Base-by-base conservation (phyloP, 1,140 invertebrate genomes). In the Lucilia cuprina region DNA sequence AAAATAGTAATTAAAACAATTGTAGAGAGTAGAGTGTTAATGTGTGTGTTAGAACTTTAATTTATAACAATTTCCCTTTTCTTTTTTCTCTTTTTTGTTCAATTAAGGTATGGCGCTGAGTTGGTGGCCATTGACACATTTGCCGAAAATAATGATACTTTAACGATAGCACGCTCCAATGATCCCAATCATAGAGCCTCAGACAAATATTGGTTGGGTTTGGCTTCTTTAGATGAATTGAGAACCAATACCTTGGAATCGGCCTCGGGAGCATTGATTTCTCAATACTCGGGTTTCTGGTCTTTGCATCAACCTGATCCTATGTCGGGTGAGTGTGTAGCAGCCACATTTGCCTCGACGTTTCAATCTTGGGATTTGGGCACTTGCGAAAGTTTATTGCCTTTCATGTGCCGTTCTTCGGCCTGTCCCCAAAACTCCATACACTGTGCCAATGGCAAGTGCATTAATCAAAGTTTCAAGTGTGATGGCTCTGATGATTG, bases 401-500 rank as follows among this genome's bases (percentile, higher is more conserved):
- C 98, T 35, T 99, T 99, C 91, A 96, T 99, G 94, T 99, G 98
- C 90, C 94, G 96, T 87, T 93, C 96, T 13, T 94, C 93, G 84
- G 97, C 98, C n/a, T 99, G 98, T 92, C 96, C 98, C 70, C 93
- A 94, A 91, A 96, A 96, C 89, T 96, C 96, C 47, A 96, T 96
- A 91, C 96, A 97, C 91, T 98, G 97, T 92, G 97, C 96, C 78
- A 98, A 98, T 91, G 97, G 97, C 74, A 94, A 94, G 90, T 98
- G 97, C 91, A 95, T 98, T 85, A 98, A 98, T 90, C 93, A 94
- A 87, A 95, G 95, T 77, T 98, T 97, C 92, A 94, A 94, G 91
- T 98, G 97, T 91, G 97, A 98, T 91, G 97, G 96, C 88, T 95
- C 97, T 92, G 96, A 98, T 89, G 97, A 98, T 89, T 98, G 97